Evolutionary conservation across 2,797 vertebrate species (phyloP), one percentile per base, ranked within the genome.

Genomic region (Liasis olivaceus): DNA sequence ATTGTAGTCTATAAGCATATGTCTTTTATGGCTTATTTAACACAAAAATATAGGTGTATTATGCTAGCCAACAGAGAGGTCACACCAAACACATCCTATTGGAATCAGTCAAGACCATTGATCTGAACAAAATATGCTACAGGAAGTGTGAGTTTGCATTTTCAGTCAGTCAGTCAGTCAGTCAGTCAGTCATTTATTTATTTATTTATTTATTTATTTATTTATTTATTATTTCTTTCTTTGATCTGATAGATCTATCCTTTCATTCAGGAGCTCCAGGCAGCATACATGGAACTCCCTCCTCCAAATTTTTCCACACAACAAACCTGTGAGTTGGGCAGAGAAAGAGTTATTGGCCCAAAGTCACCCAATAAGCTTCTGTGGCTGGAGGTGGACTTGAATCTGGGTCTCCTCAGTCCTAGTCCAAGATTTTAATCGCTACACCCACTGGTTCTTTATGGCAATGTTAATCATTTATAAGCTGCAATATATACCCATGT

Each of bases 1-100:
- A 93, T 94, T 94, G 87, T 36, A 92, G 91, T 4, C 36, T 54
- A 13, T 88, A 72, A 85, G 69, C 87, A 81, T 81, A 64, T 13
- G 4, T 85, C 1, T 56, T n/a, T 93, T 94, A 87, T 85, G 84
- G 93, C 54, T 87, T 42, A 6, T 72, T 93, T 64, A 92, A 89
- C 77, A 42, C 17, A 92, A 13, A 91, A 8, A 11, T 22, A 11
- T 0, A 87, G 14, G n/a, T 84, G 72, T 60, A 94, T 95, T 91
- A 94, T 24, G 28, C 54, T 26, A 69, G 7, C 77, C 93, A 90
- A 7, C 56, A 51, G n/a, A 87, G 4, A 59, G n/a, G 24, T 59
- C 31, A 17, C 2, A 17, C 14, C 11, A 64, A 90, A 54, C 14
- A 51, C 2, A 24, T 20, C n/a, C 5, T 28, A n/a, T 81, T 90